phyloP scores from a whole-genome alignment of 1,140 invertebrate genomes.

The Pararge aegeria region DNA sequence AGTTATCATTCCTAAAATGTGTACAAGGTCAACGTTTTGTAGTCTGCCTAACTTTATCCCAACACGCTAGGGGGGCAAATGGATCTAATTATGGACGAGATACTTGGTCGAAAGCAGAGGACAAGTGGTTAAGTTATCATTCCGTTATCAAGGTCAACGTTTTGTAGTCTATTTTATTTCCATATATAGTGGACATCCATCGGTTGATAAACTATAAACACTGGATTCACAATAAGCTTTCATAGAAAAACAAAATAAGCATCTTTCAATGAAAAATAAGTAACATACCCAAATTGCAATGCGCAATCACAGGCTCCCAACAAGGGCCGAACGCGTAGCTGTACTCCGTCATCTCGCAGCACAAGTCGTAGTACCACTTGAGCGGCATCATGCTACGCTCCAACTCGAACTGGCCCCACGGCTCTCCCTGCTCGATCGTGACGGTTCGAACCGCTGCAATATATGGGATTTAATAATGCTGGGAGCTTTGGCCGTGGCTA shows the following conservation, averaged over 20 bases:
- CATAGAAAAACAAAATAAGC: too few species aligned
- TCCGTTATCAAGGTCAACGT: too few species aligned
- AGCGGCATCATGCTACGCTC: conserved; percentile 95
- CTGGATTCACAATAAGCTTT: too few species aligned
- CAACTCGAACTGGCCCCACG: conserved; percentile 86
- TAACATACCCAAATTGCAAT: conserved; percentile 93
- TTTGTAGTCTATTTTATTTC: too few species aligned
- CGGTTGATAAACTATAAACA: too few species aligned
- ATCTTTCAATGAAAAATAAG: too few species aligned
- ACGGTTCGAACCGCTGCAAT: conserved; percentile 85
- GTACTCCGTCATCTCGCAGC: conserved; percentile 93
- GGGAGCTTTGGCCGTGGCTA: too few species aligned
- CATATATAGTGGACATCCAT: too few species aligned
- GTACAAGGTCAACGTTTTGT: too few species aligned
- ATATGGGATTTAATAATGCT: too few species aligned
- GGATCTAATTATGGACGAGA: conserved; percentile 94
- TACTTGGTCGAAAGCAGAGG: conserved; percentile 89
- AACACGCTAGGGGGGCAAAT: conserved; percentile 95
- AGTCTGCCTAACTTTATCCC: conserved; percentile 98
- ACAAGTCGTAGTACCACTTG: conserved; percentile 99
- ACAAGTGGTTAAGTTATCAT: not conserved
- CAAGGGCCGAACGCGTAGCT: conserved; percentile 98
- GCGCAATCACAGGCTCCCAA: conserved; percentile 98
- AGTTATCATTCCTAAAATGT: not conserved
- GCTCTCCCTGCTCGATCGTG: conserved; percentile 86